Conservation (phyloP, 2,797 vertebrate species). For the Smutsia gigantea region DNA sequence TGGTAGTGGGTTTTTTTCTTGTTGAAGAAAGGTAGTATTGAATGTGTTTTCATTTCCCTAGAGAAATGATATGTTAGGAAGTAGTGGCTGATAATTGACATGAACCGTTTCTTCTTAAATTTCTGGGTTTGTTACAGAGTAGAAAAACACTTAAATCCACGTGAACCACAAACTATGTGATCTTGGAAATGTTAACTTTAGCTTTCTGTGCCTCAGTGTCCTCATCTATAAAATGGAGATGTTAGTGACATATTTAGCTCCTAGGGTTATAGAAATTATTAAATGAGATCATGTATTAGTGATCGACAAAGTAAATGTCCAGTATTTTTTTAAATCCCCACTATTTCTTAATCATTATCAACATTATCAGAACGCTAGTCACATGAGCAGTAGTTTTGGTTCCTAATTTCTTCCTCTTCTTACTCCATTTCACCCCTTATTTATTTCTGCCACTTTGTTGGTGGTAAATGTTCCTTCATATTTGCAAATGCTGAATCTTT, state of each 20-base stretch:
- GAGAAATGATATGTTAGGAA: slow-evolving; percentile 37
- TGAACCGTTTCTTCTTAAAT: slow-evolving; percentile 17
- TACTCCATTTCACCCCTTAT: neutral
- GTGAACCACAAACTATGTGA: neutral
- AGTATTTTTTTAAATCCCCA: neutral
- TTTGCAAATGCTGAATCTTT: slow-evolving; percentile 21
- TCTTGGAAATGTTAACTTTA: neutral
- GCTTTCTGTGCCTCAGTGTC: neutral
- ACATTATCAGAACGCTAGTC: neutral
- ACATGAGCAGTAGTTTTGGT: neutral
- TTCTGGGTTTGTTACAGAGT: slow-evolving; percentile 47
- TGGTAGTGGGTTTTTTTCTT: neutral
- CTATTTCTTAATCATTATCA: slow-evolving; percentile 29
- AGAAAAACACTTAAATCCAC: neutral
- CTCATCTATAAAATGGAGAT: slow-evolving; percentile 6
- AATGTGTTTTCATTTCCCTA: neutral
- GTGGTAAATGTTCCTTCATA: neutral
- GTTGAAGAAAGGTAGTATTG: neutral
- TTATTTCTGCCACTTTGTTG: neutral
- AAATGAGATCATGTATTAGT: slow-evolving; percentile 6
- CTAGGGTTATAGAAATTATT: neutral
- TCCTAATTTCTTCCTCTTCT: neutral
- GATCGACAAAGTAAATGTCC: neutral
- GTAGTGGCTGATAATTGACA: neutral
- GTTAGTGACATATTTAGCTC: neutral